phyloP scores from a whole-genome alignment of 2,888 invertebrate species.

The Agrochola lychnidis region DNA sequence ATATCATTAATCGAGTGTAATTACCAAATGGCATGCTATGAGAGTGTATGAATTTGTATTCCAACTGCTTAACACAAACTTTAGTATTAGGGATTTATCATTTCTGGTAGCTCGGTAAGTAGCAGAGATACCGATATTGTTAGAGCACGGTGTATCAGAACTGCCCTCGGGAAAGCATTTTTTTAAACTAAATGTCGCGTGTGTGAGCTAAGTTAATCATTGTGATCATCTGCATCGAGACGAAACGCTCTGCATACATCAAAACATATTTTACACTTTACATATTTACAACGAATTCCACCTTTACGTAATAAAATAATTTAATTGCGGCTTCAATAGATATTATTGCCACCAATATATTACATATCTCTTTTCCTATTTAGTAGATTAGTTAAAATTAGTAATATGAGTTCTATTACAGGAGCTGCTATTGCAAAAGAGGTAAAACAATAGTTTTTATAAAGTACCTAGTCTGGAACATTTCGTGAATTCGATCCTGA shows the following conservation, averaged over 20 bases:
- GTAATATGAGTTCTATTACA: conserved; percentile 6
- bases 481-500: not conserved
- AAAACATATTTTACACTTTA: conserved; percentile 60
- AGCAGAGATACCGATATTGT: not conserved
- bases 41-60: conserved; percentile 23
- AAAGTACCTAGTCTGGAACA: conserved; percentile 9
- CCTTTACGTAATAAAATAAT: conserved; percentile 50
- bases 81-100: not conserved
- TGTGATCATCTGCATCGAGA: conserved; percentile 6
- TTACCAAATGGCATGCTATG: conserved; percentile 34
- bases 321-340: conserved; percentile 46
- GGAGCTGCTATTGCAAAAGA: conserved; percentile 4
- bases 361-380: conserved; percentile 31
- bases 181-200: conserved; percentile 8
- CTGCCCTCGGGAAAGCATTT: not conserved
- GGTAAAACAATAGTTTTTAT: not conserved
- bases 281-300: conserved; percentile 71
- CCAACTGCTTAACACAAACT: conserved; percentile 10
- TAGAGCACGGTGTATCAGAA: not conserved
- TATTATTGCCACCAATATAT: conserved; percentile 34
- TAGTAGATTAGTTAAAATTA: conserved; percentile 18
- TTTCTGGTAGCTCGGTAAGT: not conserved
- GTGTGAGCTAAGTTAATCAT: not conserved
- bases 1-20: conserved; percentile 10
- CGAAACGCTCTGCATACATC: conserved; percentile 32